A percentile compares a stretch with the other conserved stretches of the same genome.
Conservation (phyloP, 1,140 invertebrate genomes). For the Hydropsyche tenuis region DNA sequence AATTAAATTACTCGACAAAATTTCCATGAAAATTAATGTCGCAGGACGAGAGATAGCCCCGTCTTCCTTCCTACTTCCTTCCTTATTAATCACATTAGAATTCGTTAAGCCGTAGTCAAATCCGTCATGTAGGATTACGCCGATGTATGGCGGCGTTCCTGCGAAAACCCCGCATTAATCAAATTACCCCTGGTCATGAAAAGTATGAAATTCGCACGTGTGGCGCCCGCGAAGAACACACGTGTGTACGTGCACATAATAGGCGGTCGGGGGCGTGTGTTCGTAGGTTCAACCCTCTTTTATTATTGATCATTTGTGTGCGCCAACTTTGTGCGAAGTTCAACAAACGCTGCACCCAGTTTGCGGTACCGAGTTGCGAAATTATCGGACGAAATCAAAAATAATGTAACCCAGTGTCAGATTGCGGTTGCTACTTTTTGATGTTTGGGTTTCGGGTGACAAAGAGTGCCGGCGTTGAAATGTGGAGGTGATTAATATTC, state of each 20-base stretch:
- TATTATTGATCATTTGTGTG: constrained; percentile 23
- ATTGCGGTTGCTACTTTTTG: too few relatives aligned
- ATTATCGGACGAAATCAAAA: too few relatives aligned
- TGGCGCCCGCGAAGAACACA: not conserved
- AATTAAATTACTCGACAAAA: too few relatives aligned
- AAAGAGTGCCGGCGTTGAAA: too few relatives aligned
- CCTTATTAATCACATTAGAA: constrained; percentile 29
- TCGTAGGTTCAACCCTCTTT: not conserved
- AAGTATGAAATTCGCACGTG: constrained; percentile 25
- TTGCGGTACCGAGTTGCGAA: not conserved
- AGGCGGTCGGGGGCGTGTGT: not conserved
- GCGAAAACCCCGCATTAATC: constrained; percentile 28
- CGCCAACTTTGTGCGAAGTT: constrained; percentile 7
- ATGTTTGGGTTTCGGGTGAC: too few relatives aligned
- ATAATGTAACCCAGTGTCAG: too few relatives aligned
- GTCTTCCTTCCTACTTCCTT: constrained; percentile 24
- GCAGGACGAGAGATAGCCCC: not conserved
- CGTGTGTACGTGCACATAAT: not conserved
- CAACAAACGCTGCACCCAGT: constrained; percentile 7
- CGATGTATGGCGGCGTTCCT: constrained; percentile 20
- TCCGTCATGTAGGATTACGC: constrained; percentile 28
- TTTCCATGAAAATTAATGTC: constrained; percentile 20
- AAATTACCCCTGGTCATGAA: constrained; percentile 29
- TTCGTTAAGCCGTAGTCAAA: constrained; percentile 27
- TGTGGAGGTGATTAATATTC: too few relatives aligned